phyloP scores from a whole-genome alignment of 2,888 invertebrate genomes.

The Octodonta nipae region DNA sequence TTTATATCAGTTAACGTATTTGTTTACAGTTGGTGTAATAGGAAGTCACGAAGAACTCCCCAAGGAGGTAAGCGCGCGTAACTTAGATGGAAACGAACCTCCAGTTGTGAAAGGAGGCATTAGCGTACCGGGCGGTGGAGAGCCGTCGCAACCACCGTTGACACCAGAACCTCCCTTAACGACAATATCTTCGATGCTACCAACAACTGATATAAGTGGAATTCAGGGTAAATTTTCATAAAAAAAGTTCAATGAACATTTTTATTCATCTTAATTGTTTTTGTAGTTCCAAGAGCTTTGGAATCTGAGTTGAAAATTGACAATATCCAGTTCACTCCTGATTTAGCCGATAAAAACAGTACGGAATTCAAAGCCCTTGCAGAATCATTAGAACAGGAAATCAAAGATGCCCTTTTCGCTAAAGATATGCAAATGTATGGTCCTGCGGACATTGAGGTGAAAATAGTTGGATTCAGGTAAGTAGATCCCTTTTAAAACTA shows the following conservation, averaged over 20 bases:
- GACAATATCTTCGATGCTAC: conserved; percentile 26
- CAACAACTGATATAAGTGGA: conserved; percentile 41
- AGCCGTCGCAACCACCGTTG: conserved; percentile 9
- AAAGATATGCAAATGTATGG: conserved; percentile 39
- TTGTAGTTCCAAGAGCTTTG: conserved; percentile 50
- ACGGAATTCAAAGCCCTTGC: conserved; percentile 49
- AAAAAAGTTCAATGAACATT: too few species aligned
- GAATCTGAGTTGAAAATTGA: conserved; percentile 56
- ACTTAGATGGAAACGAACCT: conserved; percentile 39
- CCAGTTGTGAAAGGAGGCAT: conserved; percentile 40
- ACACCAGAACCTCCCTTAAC: conserved; percentile 31
- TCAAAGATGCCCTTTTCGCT: conserved; percentile 46
- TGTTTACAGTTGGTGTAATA: conserved; percentile 49
- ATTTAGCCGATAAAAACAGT: conserved; percentile 47
- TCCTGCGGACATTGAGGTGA: conserved; percentile 43
- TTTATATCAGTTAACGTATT: background rate
- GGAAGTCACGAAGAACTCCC: conserved; percentile 50
- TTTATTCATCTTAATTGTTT: conserved; percentile 5
- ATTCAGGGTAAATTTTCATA: conserved; percentile 46
- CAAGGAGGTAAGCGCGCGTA: conserved; percentile 44
- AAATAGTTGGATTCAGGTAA: conserved; percentile 49
- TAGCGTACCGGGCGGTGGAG: conserved; percentile 18
- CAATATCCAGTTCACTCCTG: conserved; percentile 48
- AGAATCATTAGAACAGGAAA: conserved; percentile 42
- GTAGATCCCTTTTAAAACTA: conserved; percentile 10